Conservation (phyloP, 2,888 invertebrate species). For the Dynastes grantii region DNA sequence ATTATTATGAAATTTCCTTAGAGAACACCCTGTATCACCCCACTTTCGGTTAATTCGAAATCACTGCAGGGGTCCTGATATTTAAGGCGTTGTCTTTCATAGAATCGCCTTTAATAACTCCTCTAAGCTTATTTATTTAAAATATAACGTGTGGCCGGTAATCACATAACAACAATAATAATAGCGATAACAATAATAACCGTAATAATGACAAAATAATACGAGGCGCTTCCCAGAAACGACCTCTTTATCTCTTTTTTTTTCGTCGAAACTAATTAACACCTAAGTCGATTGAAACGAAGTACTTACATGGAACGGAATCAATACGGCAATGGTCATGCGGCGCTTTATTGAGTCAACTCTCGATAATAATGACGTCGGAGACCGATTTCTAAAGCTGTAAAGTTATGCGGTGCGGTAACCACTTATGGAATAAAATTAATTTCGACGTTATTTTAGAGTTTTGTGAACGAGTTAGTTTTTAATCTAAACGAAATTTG, state of each 20-base stretch:
- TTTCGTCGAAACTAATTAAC: constrained; percentile 18
- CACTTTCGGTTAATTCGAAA: not conserved
- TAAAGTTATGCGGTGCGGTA: not conserved
- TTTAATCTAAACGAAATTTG: no score
- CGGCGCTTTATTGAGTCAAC: not conserved
- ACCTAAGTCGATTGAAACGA: not conserved
- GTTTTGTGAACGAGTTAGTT: no score
- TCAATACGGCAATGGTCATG: constrained; percentile 6
- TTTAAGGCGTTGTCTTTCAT: constrained; percentile 17
- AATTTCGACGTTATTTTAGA: no score
- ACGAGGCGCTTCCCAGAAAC: not conserved
- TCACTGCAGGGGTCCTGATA: not conserved
- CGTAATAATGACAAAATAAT: constrained; percentile 1
- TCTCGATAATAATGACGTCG: not conserved
- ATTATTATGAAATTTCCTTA: not conserved
- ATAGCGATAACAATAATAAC: not conserved
- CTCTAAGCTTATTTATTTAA: constrained; percentile 11
- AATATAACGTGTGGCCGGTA: not conserved
- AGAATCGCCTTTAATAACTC: not conserved
- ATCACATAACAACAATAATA: not conserved
- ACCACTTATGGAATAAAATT: not conserved
- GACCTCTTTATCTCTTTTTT: constrained; percentile 9
- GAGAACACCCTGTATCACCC: not conserved
- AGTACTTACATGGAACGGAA: not conserved
- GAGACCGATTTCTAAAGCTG: not conserved